Base-by-base conservation (phyloP, 2,113 vertebrate genomes). In the Ploceus nigricollis region DNA sequence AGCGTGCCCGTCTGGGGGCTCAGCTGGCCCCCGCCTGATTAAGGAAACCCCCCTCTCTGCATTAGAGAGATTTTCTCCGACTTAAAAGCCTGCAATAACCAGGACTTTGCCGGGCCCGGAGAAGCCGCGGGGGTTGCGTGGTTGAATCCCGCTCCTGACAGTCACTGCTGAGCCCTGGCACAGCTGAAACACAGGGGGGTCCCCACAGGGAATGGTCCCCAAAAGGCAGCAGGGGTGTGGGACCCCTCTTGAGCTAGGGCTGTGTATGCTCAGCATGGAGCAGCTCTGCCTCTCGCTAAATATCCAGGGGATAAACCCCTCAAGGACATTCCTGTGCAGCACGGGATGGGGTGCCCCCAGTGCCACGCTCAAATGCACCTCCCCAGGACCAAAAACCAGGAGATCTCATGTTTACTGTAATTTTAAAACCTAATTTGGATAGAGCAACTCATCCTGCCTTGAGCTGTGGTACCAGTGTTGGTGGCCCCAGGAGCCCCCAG, bases 1-100 rank as follows among this genome's bases (percentile, higher is more conserved):
- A 83, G 86, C 72, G 86, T 93, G 94, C 86, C 93, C 57, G 77
- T 44, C 90, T 40, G 77, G 89, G 94, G 92, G 79, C 69, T 89
- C 94, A 71, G 82, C 93, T 86, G 73, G 16, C 70, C 94, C 91
- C 89, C 47, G 11, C 77, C 89, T 10, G 69, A 60, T 56, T 31
- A 66, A 93, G 88, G 93, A 65, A 90, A 86, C 82, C 90, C 77
- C 65, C 95, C 84, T 87, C 68, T 28, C 68, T 58, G 91, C 83
- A 84, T n/a, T 40, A 61, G 30, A 28, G 84, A 90, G 93, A 91
- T 94, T 93, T 93, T 3, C 90, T 95, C 82, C 1, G 87, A 91
- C 58, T 93, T 91, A 90, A 86, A 88, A 96, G 92, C 88, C 91
- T 61, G 64, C 63, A 22, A 20, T 1, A 40, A 47, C 37, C 90